phyloP scores from a whole-genome alignment of 2,888 invertebrate genomes.

The Drosophila multiciliata region DNA sequence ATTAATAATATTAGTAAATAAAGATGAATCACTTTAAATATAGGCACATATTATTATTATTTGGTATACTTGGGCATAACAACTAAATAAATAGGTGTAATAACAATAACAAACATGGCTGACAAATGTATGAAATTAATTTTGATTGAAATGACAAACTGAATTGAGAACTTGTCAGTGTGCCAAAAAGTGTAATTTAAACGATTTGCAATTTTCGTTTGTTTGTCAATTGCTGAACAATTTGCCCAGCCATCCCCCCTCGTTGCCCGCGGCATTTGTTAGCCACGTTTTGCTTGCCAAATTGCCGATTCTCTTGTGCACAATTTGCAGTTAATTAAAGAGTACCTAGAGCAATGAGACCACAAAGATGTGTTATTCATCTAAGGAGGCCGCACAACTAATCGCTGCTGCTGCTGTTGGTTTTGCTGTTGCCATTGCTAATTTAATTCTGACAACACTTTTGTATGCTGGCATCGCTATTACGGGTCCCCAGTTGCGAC shows the following conservation, averaged over 20 bases:
- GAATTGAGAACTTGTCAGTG: slow-evolving; percentile 47
- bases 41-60: neutral
- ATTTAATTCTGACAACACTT: slow-evolving; percentile 46
- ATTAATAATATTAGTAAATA: neutral
- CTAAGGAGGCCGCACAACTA: slow-evolving; percentile 2
- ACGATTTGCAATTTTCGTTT: slow-evolving; percentile 32
- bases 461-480: neutral
- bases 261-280: neutral
- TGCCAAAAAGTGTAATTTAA: slow-evolving; percentile 47
- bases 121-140: slow-evolving; percentile 41
- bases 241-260: slow-evolving; percentile 8
- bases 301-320: slow-evolving; percentile 37
- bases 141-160: slow-evolving; percentile 63
- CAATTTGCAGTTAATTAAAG: slow-evolving; percentile 53
- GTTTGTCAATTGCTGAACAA: slow-evolving; percentile 47
- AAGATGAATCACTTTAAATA: neutral
- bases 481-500: slow-evolving; percentile 4
- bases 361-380: neutral
- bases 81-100: neutral
- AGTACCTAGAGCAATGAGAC: neutral
- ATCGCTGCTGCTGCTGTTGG: slow-evolving; percentile 9
- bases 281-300: slow-evolving; percentile 37
- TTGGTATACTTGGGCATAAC: neutral
- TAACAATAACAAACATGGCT: slow-evolving; percentile 8
- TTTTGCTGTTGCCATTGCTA: slow-evolving; percentile 1